phyloP scores from a whole-genome alignment of 2,797 vertebrate genomes.

The Holocentrus rufus region DNA sequence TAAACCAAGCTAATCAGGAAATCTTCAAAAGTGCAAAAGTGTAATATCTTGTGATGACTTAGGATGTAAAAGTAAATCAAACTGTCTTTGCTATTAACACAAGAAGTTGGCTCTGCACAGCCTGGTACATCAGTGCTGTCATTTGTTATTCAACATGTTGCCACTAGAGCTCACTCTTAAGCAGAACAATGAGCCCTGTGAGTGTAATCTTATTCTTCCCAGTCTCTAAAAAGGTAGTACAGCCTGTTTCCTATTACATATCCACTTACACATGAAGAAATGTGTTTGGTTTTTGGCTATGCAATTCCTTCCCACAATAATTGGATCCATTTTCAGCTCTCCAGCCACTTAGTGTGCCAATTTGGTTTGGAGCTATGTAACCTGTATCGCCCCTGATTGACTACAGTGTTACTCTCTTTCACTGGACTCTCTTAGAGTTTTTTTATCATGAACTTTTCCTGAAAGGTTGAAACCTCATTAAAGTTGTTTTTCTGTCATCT shows the following conservation, averaged over 20 bases:
- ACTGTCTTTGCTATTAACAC: not conserved
- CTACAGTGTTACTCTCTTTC: slow-evolving; percentile 28
- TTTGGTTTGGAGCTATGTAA: slow-evolving; percentile 58
- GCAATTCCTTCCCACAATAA: slow-evolving; percentile 61
- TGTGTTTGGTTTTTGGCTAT: slow-evolving; percentile 64
- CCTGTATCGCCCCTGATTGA: slow-evolving; percentile 42
- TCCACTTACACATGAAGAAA: slow-evolving; percentile 62
- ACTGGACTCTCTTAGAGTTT: slow-evolving; percentile 21
- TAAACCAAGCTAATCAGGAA: not conserved
- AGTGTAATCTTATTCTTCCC: slow-evolving; percentile 41
- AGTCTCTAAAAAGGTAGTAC: slow-evolving; percentile 55
- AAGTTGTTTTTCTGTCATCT: slow-evolving; percentile 23
- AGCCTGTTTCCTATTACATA: slow-evolving; percentile 62
- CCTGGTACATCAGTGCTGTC: slow-evolving; percentile 15
- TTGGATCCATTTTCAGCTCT: slow-evolving; percentile 64
- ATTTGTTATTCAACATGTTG: slow-evolving; percentile 72
- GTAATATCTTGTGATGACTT: not conserved
- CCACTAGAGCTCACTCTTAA: slow-evolving; percentile 86
- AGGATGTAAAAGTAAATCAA: not conserved
- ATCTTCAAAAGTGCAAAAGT: too few species aligned
- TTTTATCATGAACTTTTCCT: slow-evolving; percentile 18
- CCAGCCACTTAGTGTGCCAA: slow-evolving; percentile 48
- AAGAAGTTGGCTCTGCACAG: slow-evolving; percentile 4
- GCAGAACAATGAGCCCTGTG: slow-evolving; percentile 74
- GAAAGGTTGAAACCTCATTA: slow-evolving; percentile 7